A percentile compares a stretch with the other conserved stretches of the same genome.
These are phyloP conservation scores for Tenebrio molitor DNA, from an alignment of 1,140 invertebrate species.

Conservation along the genomic window DNA sequence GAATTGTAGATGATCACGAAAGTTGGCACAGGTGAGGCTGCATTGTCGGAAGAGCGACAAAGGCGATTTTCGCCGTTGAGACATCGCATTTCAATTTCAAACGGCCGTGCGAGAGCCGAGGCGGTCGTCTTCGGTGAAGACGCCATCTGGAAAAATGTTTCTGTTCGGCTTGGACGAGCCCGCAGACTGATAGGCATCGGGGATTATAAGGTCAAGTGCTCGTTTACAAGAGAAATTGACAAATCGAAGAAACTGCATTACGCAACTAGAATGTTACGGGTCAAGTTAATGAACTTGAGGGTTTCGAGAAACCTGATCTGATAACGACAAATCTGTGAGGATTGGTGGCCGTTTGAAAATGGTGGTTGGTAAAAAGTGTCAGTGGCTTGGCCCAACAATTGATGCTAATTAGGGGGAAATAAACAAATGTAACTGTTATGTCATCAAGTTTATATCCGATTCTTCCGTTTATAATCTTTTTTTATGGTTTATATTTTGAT, in stretches of 20 bases:
- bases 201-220: slow-evolving; percentile 6
- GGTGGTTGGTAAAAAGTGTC: no score
- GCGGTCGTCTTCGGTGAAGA: no score
- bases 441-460: slow-evolving; percentile 7
- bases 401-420: slow-evolving; percentile 17
- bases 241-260: background rate
- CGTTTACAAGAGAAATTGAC: slow-evolving; percentile 13
- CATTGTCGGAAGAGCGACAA: slow-evolving; percentile 5
- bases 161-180: background rate
- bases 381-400: no score
- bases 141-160: background rate
- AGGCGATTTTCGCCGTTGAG: no score
- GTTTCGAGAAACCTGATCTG: no score
- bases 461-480: no score
- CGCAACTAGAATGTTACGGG: background rate
- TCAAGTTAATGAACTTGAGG: slow-evolving; percentile 28
- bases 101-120: no score
- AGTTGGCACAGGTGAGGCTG: background rate
- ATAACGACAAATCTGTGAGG: no score
- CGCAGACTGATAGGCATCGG: background rate
- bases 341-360: no score
- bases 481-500: no score
- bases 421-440: slow-evolving; percentile 8
- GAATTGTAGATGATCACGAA: slow-evolving; percentile 37
- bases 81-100: no score